Base-by-base conservation (phyloP, 2,888 invertebrate species). In the Nymphalis polychloros region DNA sequence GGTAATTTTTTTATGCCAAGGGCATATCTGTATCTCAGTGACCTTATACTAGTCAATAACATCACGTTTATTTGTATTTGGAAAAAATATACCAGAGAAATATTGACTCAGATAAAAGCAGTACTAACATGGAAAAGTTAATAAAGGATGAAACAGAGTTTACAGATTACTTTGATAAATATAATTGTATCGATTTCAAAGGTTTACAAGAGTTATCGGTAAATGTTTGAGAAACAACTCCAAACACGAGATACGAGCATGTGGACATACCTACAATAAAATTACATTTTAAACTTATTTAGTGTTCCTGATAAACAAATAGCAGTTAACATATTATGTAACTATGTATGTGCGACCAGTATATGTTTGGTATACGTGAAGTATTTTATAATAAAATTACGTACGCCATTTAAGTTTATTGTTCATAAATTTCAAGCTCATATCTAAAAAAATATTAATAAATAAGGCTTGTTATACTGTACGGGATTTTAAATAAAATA, bases 51-150 rank as follows among this genome's bases (percentile, higher is more conserved):
- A 41, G 13, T 41, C 41, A 41, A 41, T 41, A 41, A 41, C 41
- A 41, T 41, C 41, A 23, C 13, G 53, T 53, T 55, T 23, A 55
- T 27, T 73, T 69, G 59, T 73, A 69, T 41, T 41, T 41, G 41
- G 41, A 41, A 41, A 41, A 69, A 71, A 70, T 64, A 73, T 68
- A 69, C 61, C 27, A 61, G 59, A 69, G 68, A 74, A 77, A 75
- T 80, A 76, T 81, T 79, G 78, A 78, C 75, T 69, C 74, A 71
- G 75, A 79, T 78, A 79, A 78, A 70, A 64, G 63, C 67, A 55
- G 27, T n/a, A 27, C 64, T 65, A 70, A 73, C 75, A 72, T 74
- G 71, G 69, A 73, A 70, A 66, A 72, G 71, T 67, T 27, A 35
- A 41, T 35, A 35, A 41, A 35, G 41, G 35, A 57, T 57, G 35